phyloP scores from a whole-genome alignment of 92 coral and sea anemone genomes.

The Virgularia gustaviana region DNA sequence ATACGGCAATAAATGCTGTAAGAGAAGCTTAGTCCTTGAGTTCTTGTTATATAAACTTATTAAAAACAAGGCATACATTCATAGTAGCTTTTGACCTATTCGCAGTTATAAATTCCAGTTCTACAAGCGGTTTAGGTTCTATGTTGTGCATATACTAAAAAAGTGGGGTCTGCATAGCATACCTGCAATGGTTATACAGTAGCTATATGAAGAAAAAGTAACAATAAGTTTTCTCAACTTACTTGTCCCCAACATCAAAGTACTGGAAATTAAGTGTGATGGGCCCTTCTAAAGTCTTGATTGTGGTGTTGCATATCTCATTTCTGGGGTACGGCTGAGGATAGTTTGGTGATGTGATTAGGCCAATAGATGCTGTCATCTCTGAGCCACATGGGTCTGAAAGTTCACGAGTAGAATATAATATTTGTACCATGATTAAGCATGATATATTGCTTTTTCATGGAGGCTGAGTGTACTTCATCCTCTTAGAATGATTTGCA shows the following conservation, averaged over 20 bases:
- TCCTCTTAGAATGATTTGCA: too few species aligned
- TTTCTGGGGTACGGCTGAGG: conserved; percentile 95
- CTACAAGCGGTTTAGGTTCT: too few species aligned
- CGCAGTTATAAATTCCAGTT: too few species aligned
- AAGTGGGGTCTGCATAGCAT: too few species aligned
- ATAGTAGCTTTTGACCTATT: too few species aligned
- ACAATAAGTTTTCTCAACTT: background rate
- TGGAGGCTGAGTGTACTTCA: too few species aligned
- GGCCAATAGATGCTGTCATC: conserved; percentile 87
- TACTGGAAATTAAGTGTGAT: conserved; percentile 87
- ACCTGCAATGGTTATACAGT: too few species aligned
- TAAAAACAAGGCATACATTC: too few species aligned
- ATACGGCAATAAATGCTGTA: too few species aligned
- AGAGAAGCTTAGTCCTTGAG: too few species aligned
- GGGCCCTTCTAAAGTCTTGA: conserved; percentile 87
- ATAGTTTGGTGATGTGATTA: conserved; percentile 95
- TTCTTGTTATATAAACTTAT: too few species aligned
- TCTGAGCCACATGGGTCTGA: conserved; percentile 89
- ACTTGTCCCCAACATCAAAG: conserved; percentile 87
- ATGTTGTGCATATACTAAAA: too few species aligned
- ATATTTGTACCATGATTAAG: background rate
- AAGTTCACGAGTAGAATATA: background rate
- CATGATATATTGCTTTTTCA: background rate
- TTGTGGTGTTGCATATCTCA: conserved; percentile 84
- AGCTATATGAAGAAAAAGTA: background rate